Percentiles rank a stretch among this genome's conserved stretches.
phyloP scores from a whole-genome alignment of 2,888 invertebrate species.

The Drosophila nigricruria region DNA sequence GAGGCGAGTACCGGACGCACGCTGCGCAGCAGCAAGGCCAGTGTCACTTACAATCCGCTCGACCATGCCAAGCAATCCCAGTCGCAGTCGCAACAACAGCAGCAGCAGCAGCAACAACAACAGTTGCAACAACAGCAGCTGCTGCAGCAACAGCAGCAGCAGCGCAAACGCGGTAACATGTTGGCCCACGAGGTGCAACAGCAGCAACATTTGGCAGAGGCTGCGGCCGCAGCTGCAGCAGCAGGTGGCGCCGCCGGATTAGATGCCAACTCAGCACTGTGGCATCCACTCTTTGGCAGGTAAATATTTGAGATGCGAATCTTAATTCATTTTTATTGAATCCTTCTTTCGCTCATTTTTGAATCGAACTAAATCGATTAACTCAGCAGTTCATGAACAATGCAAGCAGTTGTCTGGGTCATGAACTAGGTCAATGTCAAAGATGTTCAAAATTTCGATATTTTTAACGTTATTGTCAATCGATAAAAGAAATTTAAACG shows the following conservation, averaged over 20 bases:
- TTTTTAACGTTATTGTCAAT: neutral
- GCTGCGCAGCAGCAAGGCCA: conserved; percentile 67
- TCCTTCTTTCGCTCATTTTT: neutral
- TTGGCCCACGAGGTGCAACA: conserved; percentile 65
- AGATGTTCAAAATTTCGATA: neutral
- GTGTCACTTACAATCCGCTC: conserved; percentile 64
- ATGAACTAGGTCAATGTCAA: neutral
- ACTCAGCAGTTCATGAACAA: neutral
- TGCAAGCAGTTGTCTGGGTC: neutral
- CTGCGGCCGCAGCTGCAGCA: conserved; percentile 49
- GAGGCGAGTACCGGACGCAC: conserved; percentile 56
- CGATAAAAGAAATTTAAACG: neutral
- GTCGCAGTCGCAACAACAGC: conserved; percentile 44
- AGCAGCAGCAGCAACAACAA: conserved; percentile 57
- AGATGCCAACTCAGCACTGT: conserved; percentile 89
- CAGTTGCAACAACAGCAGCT: conserved; percentile 72
- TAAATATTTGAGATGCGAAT: conserved; percentile 85
- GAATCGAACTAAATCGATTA: neutral
- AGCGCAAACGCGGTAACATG: conserved; percentile 70
- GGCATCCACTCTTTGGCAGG: conserved; percentile 95
- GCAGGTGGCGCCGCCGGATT: conserved; percentile 85
- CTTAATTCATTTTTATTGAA: neutral
- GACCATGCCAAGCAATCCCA: conserved; percentile 64
- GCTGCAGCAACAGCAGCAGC: conserved; percentile 74
- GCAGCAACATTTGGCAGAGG: conserved; percentile 38